phyloP scores from a whole-genome alignment of 1,140 invertebrate genomes.

The Bombus balteatus region DNA sequence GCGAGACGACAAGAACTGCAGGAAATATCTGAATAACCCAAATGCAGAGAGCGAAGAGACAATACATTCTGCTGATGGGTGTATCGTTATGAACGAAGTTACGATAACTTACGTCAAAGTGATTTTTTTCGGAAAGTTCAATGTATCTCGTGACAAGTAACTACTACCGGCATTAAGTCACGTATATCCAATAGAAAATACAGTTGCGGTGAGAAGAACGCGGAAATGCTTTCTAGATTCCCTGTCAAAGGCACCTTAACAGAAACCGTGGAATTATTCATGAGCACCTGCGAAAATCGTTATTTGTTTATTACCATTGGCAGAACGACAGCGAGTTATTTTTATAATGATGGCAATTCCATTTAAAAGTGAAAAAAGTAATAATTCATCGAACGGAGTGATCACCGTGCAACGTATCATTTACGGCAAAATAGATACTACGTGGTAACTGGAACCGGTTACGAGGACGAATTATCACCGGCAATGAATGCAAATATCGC shows the following conservation, averaged over 20 bases:
- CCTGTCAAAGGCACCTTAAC: slow-evolving; percentile 40
- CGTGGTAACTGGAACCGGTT: neutral
- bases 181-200: slow-evolving; percentile 31
- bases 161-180: slow-evolving; percentile 43
- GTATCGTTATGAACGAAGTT: slow-evolving; percentile 30
- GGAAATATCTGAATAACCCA: neutral
- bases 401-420: neutral
- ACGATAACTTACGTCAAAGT: slow-evolving; percentile 16
- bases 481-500: neutral
- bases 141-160: slow-evolving; percentile 30
- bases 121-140: slow-evolving; percentile 46
- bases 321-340: slow-evolving; percentile 26
- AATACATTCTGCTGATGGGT: slow-evolving; percentile 23
- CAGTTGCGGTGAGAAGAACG: slow-evolving; percentile 51
- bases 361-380: neutral
- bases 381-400: neutral
- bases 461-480: neutral
- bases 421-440: neutral
- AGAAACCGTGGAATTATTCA: slow-evolving; percentile 56
- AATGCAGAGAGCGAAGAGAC: neutral
- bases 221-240: slow-evolving; percentile 47
- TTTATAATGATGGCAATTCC: slow-evolving; percentile 36
- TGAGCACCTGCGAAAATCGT: slow-evolving; percentile 55
- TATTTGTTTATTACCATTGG: slow-evolving; percentile 48
- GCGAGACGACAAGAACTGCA: neutral